Evolutionary conservation across 2,113 vertebrate species (phyloP).

Genomic region (Nymphicus hollandicus): DNA sequence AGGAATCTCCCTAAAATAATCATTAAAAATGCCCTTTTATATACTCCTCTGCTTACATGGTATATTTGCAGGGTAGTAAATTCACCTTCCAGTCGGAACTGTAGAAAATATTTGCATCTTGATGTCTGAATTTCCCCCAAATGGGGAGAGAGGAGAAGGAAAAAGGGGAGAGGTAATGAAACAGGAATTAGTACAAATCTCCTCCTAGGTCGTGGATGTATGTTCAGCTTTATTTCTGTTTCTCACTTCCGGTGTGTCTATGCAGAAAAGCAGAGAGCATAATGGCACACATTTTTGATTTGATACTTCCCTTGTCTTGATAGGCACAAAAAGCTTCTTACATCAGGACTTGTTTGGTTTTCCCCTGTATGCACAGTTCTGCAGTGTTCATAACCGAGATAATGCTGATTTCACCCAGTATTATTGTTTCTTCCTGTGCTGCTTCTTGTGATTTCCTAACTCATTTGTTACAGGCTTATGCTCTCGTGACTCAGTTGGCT

Average conservation of each 20-base stretch:
- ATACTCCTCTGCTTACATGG: neutral
- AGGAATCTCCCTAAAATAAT: neutral
- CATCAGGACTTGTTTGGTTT: rapidly evolving
- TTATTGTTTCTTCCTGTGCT: neutral
- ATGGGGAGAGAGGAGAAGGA: neutral
- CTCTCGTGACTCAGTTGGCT: neutral
- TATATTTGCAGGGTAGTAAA: neutral
- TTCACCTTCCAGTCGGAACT: neutral
- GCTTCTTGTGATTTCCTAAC: neutral
- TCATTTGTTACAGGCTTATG: neutral
- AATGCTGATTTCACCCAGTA: neutral
- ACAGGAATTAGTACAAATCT: neutral
- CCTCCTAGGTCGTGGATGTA: neutral
- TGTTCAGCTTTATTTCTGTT: neutral
- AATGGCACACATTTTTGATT: neutral
- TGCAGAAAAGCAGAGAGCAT: neutral
- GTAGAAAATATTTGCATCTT: neutral
- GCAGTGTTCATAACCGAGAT: neutral
- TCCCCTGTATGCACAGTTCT: neutral
- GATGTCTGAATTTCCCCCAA: neutral
- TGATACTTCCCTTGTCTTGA: neutral
- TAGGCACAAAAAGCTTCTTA: neutral
- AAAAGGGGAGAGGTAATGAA: neutral
- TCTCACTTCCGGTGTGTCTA: neutral
- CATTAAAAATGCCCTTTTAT: neutral